Evolutionary conservation across 2,797 vertebrate genomes (phyloP), one percentile per base, ranked within the genome.

Genomic region (Molossus molossus): DNA sequence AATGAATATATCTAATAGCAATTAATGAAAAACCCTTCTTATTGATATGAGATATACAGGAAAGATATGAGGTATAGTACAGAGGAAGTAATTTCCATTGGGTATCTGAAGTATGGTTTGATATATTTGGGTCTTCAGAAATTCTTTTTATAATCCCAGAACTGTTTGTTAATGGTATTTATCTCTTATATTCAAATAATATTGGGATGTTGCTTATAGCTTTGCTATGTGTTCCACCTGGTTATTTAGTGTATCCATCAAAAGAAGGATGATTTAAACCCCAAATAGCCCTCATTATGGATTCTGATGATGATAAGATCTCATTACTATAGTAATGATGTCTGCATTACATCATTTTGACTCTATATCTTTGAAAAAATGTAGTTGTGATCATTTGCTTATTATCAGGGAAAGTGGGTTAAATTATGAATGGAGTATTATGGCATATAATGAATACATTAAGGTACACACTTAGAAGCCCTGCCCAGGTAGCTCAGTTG

Each of bases 381-480:
- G 5, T 96, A 69, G 18, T 48, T 65, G 57, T 77, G 29, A 80
- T 60, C 15, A 37, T 86, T 84, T 89, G 23, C 23, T 94, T 75
- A 76, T 81, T 93, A 95, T 83, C 13, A 87, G 27, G 5, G 33
- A 91, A 93, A 93, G 12, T 94, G 14, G 27, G 12, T 37, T 93
- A 95, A 95, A 85, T 86, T 85, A 75, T 14, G 53, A 62, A 87
- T 69, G 7, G 23, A 58, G 3, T 92, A 81, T 83, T 60, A 85
- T 12, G 10, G 3, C 27, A 75, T 45, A 25, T 67, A 75, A 69
- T 60, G 85, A 80, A 69, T 9, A 85, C 18, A 60, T 82, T 77
- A 94, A 53, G 72, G 4, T 14, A 27, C 37, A 96, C 17, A 83
- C 37, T 86, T 83, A 83, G 23, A 67, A 67, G 65, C n/a, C 65